Percentiles rank a stretch among this genome's conserved stretches.
Evolutionary conservation across 2,797 vertebrate species (phyloP).

Genomic region (Salarias fasciatus): DNA sequence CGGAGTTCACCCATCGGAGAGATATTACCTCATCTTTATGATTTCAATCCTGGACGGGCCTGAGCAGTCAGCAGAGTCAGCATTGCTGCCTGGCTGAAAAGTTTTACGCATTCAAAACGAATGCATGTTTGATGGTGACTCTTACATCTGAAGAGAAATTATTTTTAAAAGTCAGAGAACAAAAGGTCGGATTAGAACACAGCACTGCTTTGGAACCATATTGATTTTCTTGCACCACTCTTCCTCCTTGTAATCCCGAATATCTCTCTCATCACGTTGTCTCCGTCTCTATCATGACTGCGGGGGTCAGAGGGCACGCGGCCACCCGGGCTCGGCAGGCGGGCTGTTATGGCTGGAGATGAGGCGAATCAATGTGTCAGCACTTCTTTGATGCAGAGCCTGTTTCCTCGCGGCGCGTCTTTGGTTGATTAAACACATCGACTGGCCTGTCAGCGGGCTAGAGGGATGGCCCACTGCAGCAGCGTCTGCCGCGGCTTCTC

Average conservation of each 20-base stretch:
- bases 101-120: conserved; percentile 2
- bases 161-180: conserved; percentile 15
- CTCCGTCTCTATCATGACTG: conserved; percentile 14
- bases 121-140: too few relatives aligned
- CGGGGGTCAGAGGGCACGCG: conserved; percentile 2
- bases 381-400: conserved; percentile 64
- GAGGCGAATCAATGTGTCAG: conserved; percentile 67
- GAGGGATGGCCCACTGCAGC: conserved; percentile 60
- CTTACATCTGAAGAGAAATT: too few relatives aligned
- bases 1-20: conserved; percentile 21
- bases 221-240: conserved; percentile 23
- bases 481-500: conserved; percentile 25
- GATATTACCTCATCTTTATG: conserved; percentile 66
- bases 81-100: conserved; percentile 16
- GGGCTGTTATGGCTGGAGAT: conserved; percentile 47
- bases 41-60: conserved; percentile 37
- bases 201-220: conserved; percentile 7
- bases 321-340: conserved; percentile 19
- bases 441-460: conserved; percentile 63
- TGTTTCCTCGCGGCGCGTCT: conserved; percentile 58
- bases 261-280: conserved; percentile 18
- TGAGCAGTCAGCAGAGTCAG: conserved; percentile 40
- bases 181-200: conserved; percentile 18
- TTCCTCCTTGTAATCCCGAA: conserved; percentile 10
- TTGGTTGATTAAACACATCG: conserved; percentile 78